A percentile compares a stretch with the other conserved stretches of the same genome.
phyloP scores from a whole-genome alignment of 2,888 invertebrate species.

The Nezara viridula region DNA sequence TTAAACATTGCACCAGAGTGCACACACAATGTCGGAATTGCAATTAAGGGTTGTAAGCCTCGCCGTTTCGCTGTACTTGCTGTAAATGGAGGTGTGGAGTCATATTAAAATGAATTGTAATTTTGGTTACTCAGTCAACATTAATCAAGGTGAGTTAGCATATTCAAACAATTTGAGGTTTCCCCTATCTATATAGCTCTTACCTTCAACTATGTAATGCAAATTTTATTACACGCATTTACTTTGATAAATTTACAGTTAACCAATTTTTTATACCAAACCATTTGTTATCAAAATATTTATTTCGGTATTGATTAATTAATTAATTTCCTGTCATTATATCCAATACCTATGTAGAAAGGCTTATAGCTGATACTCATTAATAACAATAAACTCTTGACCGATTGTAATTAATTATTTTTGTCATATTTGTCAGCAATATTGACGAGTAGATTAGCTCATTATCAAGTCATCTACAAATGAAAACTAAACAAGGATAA shows the following conservation, averaged over 20 bases:
- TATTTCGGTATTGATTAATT: too few species aligned
- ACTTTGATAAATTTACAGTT: neutral
- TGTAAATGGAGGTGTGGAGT: neutral
- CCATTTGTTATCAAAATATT: too few species aligned
- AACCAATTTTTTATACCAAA: neutral
- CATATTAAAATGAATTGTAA: neutral
- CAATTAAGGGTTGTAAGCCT: neutral
- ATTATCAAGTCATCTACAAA: too few species aligned
- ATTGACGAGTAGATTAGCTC: too few species aligned
- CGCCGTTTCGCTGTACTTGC: neutral
- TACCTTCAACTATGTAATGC: neutral
- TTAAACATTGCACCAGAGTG: neutral
- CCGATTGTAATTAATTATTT: too few species aligned
- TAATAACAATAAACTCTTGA: too few species aligned
- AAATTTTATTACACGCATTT: neutral
- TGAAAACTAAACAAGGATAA: too few species aligned
- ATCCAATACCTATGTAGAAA: too few species aligned
- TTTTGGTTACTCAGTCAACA: neutral
- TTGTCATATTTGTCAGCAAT: too few species aligned
- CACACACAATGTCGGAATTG: neutral
- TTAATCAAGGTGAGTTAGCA: neutral
- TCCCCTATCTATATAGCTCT: neutral
- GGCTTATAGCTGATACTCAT: too few species aligned
- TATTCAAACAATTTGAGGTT: conserved; percentile 12
- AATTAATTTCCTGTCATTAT: too few species aligned